These are phyloP conservation scores for Pseudorhombus dupliciocellatus DNA, from an alignment of 2,113 vertebrate species.

Conservation along the genomic window DNA sequence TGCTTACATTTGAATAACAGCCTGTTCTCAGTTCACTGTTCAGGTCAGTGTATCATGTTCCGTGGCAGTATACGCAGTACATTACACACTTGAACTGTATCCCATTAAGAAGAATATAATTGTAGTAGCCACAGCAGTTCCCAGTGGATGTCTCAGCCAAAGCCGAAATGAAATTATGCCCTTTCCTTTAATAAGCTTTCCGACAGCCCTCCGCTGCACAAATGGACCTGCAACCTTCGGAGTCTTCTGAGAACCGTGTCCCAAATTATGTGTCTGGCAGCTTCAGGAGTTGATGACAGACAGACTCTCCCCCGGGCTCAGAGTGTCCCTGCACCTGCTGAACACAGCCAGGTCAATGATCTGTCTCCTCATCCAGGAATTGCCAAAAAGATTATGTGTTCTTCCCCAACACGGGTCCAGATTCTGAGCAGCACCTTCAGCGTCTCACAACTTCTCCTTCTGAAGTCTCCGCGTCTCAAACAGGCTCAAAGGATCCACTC, in stretches of 20 bases:
- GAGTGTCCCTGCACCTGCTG: conserved; percentile 26
- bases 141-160: conserved; percentile 33
- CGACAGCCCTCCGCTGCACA: conserved; percentile 42
- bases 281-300: conserved; percentile 10
- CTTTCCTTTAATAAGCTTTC: conserved; percentile 56
- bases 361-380: conserved; percentile 26
- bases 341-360: conserved; percentile 32
- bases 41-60: conserved; percentile 42
- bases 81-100: conserved; percentile 44
- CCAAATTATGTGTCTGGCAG: conserved; percentile 20
- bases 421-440: conserved; percentile 4
- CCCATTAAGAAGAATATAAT: conserved; percentile 58
- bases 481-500: conserved; percentile 3
- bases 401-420: conserved; percentile 1
- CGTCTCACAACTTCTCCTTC: not conserved
- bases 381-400: conserved; percentile 28
- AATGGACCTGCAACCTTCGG: conserved; percentile 30
- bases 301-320: conserved; percentile 22
- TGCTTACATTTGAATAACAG: conserved; percentile 8
- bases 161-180: conserved; percentile 50
- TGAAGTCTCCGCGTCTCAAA: conserved; percentile 18
- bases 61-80: conserved; percentile 24
- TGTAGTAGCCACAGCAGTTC: conserved; percentile 37
- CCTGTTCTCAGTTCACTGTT: conserved; percentile 19
- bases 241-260: conserved; percentile 11